Percentiles rank a stretch among this genome's conserved stretches.
phyloP scores from a whole-genome alignment of 2,888 invertebrate species.

The Ormia ochracea region DNA sequence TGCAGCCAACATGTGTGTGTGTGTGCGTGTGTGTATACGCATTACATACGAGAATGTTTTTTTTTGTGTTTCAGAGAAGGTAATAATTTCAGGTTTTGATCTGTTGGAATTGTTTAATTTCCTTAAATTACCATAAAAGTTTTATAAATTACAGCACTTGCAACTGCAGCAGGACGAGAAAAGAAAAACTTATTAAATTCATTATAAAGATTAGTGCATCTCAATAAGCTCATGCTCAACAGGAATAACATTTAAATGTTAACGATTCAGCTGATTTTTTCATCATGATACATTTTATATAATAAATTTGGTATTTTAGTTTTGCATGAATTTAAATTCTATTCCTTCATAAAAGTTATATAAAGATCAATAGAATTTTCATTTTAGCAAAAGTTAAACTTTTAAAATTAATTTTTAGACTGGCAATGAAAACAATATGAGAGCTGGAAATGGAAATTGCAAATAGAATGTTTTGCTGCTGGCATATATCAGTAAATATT shows the following conservation, averaged over 20 bases:
- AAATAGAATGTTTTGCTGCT: too few species aligned
- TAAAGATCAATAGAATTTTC: too few species aligned
- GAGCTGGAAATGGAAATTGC: too few species aligned
- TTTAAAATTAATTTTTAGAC: too few species aligned
- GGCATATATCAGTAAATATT: too few species aligned
- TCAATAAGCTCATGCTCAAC: not conserved
- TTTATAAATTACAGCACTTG: slow-evolving; percentile 25
- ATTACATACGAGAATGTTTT: too few species aligned
- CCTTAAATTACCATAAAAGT: slow-evolving; percentile 48
- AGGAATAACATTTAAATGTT: not conserved
- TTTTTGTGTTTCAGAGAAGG: not conserved
- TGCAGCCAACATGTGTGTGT: not conserved
- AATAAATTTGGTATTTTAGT: not conserved
- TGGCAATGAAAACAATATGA: too few species aligned
- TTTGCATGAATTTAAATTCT: not conserved
- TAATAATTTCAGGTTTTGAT: slow-evolving; percentile 45
- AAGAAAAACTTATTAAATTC: not conserved
- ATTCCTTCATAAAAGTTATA: not conserved
- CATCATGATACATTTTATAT: not conserved
- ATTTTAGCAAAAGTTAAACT: too few species aligned
- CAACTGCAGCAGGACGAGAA: not conserved
- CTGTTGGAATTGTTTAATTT: slow-evolving; percentile 51
- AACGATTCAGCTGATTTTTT: not conserved
- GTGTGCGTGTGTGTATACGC: not conserved
- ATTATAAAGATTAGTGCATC: not conserved